Percentiles rank a stretch among this genome's conserved stretches.
Conservation (phyloP, 64 coral and sea anemone genomes). For the Stichodactyla helianthus region DNA sequence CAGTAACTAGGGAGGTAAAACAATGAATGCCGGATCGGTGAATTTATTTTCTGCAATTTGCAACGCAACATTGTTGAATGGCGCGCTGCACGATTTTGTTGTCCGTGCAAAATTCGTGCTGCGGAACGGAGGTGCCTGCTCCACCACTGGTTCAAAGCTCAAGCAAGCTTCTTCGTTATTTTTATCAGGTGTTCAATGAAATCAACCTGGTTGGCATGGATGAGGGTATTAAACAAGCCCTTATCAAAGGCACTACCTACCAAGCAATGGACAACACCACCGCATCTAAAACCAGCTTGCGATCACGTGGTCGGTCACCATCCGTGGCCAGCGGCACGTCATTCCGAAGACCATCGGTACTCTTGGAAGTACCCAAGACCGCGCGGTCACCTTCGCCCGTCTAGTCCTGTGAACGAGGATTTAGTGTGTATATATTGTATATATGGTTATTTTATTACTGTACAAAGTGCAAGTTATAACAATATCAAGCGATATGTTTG, state of each 20-base stretch:
- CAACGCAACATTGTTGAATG: too few relatives aligned
- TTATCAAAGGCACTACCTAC: constrained; percentile 83
- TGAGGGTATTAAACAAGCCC: constrained; percentile 79
- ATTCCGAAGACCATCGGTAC: constrained; percentile 67
- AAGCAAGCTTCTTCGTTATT: neutral
- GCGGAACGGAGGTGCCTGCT: too few relatives aligned
- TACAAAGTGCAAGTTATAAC: too few relatives aligned
- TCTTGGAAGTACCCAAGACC: constrained; percentile 71
- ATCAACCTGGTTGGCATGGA: constrained; percentile 85
- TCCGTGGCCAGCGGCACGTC: constrained; percentile 49
- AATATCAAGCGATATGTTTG: too few relatives aligned
- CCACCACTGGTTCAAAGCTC: neutral
- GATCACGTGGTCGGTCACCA: constrained; percentile 35
- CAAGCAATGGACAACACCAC: constrained; percentile 61
- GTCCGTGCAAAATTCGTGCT: too few relatives aligned
- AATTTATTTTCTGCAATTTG: too few relatives aligned
- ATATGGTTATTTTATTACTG: too few relatives aligned
- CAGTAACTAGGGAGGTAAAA: too few relatives aligned
- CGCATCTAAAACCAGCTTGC: constrained; percentile 56
- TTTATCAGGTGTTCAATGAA: constrained; percentile 75
- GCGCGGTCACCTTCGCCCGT: constrained; percentile 69
- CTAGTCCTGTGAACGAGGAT: neutral
- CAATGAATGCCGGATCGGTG: too few relatives aligned
- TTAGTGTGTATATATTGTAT: neutral
- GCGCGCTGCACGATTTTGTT: too few relatives aligned